Base-by-base conservation (phyloP, 2,113 vertebrate genomes). In the Seriola rivoliana region DNA sequence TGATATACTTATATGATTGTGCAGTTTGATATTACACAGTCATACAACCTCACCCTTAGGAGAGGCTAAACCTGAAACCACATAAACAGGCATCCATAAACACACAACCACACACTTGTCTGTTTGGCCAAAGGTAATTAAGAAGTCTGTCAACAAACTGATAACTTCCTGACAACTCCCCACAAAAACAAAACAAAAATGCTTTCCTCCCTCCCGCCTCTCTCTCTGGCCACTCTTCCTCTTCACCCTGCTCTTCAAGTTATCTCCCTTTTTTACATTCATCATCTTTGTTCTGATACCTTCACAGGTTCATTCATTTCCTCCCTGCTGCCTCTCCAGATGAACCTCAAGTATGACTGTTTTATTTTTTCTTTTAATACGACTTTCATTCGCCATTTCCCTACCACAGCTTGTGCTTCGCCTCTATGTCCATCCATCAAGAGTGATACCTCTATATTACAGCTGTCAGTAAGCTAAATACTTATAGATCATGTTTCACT, bases 131-230 rank as follows among this genome's bases (percentile, higher is more conserved):
- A 78, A 85, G 73, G 78, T 93, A 94, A 95, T 95, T 94, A 94
- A 91, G 79, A 86, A 80, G 87, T 73, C 71, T 75, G 76, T 89
- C 88, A 84, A 82, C 86, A 88, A 66, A 36, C 78, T 87, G 76
- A 93, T 86, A 69, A 93, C 90, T 94, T 94, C 90, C 93, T 93
- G 88, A 89, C 82, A 88, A 94, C 94, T 93, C 92, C 92, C 86
- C 63, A 42, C 3, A 14, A 89, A 86, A 80, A 82, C 71, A 70
- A 64, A 42, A 42, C 40, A 8, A 42, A 42, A 42, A 42, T 42
- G 13, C 75, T 73, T 19, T 23, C 63, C 48, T 44, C 14, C 60
- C 46, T 32, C 59, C 21, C 57, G 48, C 44, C 16, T 59, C 21
- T 55, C 19, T 48, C 40, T 63, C 48, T 19, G 29, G 36, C 57